Evolutionary conservation across 2,888 invertebrate species (phyloP).

Genomic region (Sipunculus nudus): DNA sequence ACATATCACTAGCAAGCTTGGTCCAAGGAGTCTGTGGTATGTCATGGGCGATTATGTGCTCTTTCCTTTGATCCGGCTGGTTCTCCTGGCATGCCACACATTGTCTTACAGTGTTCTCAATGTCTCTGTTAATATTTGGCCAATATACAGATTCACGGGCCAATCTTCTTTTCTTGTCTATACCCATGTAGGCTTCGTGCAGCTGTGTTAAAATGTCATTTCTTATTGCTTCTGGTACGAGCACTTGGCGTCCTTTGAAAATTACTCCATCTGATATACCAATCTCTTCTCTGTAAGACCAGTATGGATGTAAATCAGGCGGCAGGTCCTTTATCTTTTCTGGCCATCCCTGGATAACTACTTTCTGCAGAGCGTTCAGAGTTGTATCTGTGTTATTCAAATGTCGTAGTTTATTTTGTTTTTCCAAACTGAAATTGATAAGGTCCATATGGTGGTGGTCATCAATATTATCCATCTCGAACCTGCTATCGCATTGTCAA

Average conservation of each 20-base stretch:
- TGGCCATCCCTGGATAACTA: background rate
- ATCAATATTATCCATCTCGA: no score
- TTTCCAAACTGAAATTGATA: background rate
- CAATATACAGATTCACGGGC: background rate
- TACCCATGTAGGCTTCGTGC: background rate
- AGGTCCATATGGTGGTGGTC: no score
- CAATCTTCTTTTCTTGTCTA: background rate
- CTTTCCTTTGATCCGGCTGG: no score
- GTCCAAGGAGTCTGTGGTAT: no score
- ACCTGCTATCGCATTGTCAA: background rate
- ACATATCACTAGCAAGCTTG: no score
- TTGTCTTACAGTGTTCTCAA: no score
- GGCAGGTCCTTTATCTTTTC: background rate
- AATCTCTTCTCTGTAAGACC: background rate
- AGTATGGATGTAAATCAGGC: background rate
- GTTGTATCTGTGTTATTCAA: background rate
- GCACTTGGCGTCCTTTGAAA: background rate
- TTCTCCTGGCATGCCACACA: no score
- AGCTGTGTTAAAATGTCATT: background rate
- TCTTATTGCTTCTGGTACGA: background rate
- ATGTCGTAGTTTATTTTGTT: background rate
- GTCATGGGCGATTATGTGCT: no score
- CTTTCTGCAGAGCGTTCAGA: background rate
- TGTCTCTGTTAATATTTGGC: background rate
- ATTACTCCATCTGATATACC: background rate